Evolutionary conservation across 2,888 invertebrate genomes (phyloP).

Genomic region (Ormyrus thymus): DNA sequence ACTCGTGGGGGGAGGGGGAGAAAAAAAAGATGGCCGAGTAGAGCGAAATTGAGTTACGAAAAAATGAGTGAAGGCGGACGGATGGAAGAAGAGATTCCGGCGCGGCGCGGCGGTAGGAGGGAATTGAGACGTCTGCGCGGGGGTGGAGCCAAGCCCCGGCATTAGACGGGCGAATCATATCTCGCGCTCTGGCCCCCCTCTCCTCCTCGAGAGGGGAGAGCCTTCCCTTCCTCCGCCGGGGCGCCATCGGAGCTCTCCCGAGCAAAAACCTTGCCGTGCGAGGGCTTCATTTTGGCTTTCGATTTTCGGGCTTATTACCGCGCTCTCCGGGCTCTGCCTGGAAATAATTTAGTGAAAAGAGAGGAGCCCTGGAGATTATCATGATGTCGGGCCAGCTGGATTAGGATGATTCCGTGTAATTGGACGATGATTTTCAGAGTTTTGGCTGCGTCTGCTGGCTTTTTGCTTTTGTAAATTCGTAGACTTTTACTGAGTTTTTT

Average conservation of each 20-base stretch:
- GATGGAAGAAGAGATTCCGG: not conserved
- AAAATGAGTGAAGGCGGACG: conserved; percentile 21
- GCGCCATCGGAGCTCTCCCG: too few species aligned
- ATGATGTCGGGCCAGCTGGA: conserved; percentile 8
- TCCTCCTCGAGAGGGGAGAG: not conserved
- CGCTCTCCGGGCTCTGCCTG: not conserved
- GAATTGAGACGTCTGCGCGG: conserved; percentile 51
- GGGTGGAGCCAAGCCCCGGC: conserved; percentile 42
- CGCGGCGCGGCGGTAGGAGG: conserved; percentile 23
- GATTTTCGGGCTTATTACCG: conserved; percentile 28
- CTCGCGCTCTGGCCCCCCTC: not conserved
- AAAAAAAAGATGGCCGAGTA: conserved; percentile 16
- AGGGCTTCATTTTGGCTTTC: conserved; percentile 31
- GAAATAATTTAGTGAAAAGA: conserved; percentile 15
- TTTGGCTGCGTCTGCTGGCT: too few species aligned
- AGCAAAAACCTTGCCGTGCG: conserved; percentile 28
- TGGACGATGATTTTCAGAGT: too few species aligned
- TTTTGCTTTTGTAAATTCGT: too few species aligned
- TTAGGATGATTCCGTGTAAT: too few species aligned
- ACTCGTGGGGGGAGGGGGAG: not conserved
- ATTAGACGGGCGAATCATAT: conserved; percentile 46
- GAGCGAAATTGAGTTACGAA: conserved; percentile 35
- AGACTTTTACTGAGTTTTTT: too few species aligned
- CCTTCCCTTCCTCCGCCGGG: conserved; percentile 16
- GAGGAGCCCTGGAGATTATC: not conserved